A percentile compares a stretch with the other conserved stretches of the same genome.
Conservation (phyloP, 2,797 vertebrate genomes). For the Orestias chungarensis region DNA sequence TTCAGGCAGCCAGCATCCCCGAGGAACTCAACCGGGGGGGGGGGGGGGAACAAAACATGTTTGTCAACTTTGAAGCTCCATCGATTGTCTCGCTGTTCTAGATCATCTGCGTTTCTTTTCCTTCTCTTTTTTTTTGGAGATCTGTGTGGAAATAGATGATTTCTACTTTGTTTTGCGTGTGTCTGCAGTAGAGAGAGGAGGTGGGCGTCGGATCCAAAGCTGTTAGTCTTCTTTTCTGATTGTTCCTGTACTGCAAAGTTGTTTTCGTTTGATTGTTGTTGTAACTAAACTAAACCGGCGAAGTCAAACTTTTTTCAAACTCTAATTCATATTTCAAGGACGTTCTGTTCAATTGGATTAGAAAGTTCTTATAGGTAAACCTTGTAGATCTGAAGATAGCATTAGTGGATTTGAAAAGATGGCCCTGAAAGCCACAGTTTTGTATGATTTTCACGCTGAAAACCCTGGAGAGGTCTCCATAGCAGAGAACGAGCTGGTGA, state of each 20-base stretch:
- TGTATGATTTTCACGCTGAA: constrained; percentile 93
- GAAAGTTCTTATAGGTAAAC: constrained; percentile 2
- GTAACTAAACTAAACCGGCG: constrained; percentile 1
- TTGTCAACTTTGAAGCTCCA: constrained; percentile 3
- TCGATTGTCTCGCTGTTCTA: no score
- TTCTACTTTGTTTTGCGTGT: no score
- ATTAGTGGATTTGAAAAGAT: constrained; percentile 61
- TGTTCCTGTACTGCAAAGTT: constrained; percentile 4
- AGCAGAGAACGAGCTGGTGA: constrained; percentile 89
- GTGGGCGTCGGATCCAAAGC: constrained; percentile 57
- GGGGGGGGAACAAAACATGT: no score
- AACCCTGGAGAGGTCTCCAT: constrained; percentile 94
- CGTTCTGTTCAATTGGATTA: neutral
- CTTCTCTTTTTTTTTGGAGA: no score
- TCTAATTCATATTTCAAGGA: neutral
- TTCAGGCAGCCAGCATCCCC: constrained; percentile 64
- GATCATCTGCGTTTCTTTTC: no score
- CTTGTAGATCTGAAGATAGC: no score
- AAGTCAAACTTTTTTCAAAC: neutral
- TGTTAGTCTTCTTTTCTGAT: constrained; percentile 12
- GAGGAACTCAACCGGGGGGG: no score
- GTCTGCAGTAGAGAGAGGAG: constrained; percentile 41
- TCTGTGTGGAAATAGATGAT: constrained; percentile 63
- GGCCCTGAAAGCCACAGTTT: constrained; percentile 88
- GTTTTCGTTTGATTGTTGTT: constrained; percentile 18